These are phyloP conservation scores for Nycticebus coucang DNA, from an alignment of 2,113 vertebrate genomes.

Conservation along the genomic window DNA sequence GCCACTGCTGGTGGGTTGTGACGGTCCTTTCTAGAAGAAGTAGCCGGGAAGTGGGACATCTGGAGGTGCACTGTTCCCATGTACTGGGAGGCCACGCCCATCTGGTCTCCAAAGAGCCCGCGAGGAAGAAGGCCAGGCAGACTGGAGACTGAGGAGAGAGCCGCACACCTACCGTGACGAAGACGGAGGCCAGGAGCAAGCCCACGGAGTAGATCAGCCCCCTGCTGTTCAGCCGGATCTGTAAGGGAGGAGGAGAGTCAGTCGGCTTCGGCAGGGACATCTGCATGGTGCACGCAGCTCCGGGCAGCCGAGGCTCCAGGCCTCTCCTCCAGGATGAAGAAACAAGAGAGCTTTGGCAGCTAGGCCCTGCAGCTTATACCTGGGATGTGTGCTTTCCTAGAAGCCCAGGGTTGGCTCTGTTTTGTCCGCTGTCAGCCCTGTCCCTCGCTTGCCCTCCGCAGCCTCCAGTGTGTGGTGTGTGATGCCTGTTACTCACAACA, in stretches of 20 bases:
- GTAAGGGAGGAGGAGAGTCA: slow-evolving; percentile 74
- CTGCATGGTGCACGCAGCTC: neutral
- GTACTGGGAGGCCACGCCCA: neutral
- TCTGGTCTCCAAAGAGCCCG: neutral
- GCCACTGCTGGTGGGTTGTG: neutral
- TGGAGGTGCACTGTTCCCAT: neutral
- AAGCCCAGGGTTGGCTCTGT: neutral
- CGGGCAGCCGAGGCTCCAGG: neutral
- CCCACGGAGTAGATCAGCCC: slow-evolving; percentile 98
- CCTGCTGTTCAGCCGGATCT: slow-evolving; percentile 97
- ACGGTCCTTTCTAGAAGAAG: neutral
- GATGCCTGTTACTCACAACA: neutral
- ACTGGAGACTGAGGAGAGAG: slow-evolving; percentile 50
- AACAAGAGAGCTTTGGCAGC: neutral
- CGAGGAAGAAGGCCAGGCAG: neutral
- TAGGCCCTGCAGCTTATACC: neutral
- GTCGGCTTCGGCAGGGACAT: neutral
- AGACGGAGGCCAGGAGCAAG: slow-evolving; percentile 95
- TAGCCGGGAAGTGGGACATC: neutral
- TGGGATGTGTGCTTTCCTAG: neutral
- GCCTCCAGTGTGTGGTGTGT: neutral
- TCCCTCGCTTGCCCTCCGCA: neutral
- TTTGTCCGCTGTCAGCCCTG: neutral
- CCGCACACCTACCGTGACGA: slow-evolving; percentile 92
- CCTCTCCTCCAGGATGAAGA: neutral